A percentile compares a stretch with the other conserved stretches of the same genome.
phyloP scores from a whole-genome alignment of 2,888 invertebrate species.

The Leucania comma region DNA sequence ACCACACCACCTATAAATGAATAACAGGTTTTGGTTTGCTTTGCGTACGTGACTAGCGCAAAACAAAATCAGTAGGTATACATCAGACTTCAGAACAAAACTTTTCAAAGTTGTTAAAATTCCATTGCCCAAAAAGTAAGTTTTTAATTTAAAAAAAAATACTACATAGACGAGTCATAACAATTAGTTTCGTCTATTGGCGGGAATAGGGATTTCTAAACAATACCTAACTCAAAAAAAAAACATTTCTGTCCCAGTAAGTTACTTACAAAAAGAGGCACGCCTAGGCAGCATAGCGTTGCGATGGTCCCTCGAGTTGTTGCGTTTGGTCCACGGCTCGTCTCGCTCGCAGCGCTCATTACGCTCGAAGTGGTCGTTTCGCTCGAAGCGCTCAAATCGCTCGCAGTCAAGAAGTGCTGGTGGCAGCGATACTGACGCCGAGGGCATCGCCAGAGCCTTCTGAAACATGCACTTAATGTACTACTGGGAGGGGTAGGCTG shows the following conservation, averaged over 20 bases:
- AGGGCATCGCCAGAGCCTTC: constrained; percentile 81
- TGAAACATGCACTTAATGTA: constrained; percentile 72
- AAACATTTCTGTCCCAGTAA: too few species aligned
- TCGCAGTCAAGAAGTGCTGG: constrained; percentile 41
- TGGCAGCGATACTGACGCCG: constrained; percentile 52
- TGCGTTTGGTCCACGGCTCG: constrained; percentile 60
- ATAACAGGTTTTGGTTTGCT: background rate
- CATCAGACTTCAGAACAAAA: background rate
- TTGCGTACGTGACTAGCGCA: background rate
- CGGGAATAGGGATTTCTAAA: too few species aligned
- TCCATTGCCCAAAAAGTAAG: background rate
- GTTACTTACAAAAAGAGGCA: constrained; percentile 79
- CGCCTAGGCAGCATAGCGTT: constrained; percentile 69
- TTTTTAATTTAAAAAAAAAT: too few species aligned
- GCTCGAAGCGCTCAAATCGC: constrained; percentile 34
- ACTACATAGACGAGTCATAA: too few species aligned
- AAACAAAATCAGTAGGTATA: background rate
- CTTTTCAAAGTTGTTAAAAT: background rate
- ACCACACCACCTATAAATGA: constrained; percentile 68
- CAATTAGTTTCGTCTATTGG: too few species aligned
- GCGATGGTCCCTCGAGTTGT: constrained; percentile 58
- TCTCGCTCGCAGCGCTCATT: constrained; percentile 44
- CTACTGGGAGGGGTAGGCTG: background rate
- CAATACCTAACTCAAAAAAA: too few species aligned
- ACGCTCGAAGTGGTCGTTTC: constrained; percentile 14